A percentile compares a stretch with the other conserved stretches of the same genome.
phyloP scores from a whole-genome alignment of 2,113 vertebrate species.

The Athene cunicularia region DNA sequence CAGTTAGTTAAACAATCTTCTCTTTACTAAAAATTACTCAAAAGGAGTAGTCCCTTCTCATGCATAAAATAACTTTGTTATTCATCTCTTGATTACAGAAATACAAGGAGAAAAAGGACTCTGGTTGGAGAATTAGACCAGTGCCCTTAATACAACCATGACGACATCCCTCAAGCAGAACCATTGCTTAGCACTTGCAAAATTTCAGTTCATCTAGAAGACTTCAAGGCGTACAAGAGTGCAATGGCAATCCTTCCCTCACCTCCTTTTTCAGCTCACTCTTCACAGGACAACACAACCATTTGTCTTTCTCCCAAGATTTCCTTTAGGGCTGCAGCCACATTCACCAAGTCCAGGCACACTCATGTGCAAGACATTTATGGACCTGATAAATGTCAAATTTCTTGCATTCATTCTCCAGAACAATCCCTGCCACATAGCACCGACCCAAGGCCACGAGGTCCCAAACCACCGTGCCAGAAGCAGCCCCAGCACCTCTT shows the following conservation, averaged over 20 bases:
- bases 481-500: neutral
- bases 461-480: rapidly evolving
- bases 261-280: neutral
- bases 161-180: rapidly evolving
- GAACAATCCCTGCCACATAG: rapidly evolving
- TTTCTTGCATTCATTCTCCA: neutral
- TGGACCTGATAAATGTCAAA: neutral
- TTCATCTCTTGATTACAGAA: neutral
- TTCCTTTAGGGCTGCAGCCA: neutral
- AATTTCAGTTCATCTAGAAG: neutral
- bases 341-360: rapidly evolving
- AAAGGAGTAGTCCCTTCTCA: neutral
- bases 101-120: neutral
- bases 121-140: neutral
- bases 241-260: rapidly evolving
- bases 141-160: too few species aligned
- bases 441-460: rapidly evolving
- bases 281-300: rapidly evolving
- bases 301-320: neutral
- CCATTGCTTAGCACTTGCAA: neutral
- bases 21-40: neutral
- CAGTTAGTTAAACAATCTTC: constrained; percentile 20
- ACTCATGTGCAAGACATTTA: rapidly evolving
- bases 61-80: neutral
- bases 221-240: rapidly evolving